Evolutionary conservation across 2,113 vertebrate genomes (phyloP).

Genomic region (Rhineura floridana): DNA sequence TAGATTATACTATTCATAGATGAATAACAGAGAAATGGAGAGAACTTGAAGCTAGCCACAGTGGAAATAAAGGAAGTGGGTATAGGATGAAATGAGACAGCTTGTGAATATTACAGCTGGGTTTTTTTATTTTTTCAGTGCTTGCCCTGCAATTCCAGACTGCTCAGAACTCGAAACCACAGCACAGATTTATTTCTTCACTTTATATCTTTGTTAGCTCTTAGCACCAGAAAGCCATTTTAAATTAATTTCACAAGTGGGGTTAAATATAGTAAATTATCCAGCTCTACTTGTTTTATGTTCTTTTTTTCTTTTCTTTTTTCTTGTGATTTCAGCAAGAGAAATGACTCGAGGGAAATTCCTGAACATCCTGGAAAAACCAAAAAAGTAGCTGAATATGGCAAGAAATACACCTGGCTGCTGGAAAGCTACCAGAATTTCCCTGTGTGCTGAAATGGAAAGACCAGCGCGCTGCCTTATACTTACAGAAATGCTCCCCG

Average conservation of each 20-base stretch:
- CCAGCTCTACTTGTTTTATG: slow-evolving; percentile 28
- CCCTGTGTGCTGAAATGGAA: slow-evolving; percentile 26
- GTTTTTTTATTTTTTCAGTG: slow-evolving; percentile 49
- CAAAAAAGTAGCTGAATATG: slow-evolving; percentile 85
- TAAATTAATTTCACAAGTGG: background rate
- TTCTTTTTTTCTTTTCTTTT: slow-evolving; percentile 19
- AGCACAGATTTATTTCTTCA: slow-evolving; percentile 26
- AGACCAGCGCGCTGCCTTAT: slow-evolving; percentile 22
- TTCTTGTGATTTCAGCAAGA: slow-evolving; percentile 85
- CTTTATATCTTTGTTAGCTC: slow-evolving; percentile 10
- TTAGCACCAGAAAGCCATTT: slow-evolving; percentile 32
- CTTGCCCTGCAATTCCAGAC: slow-evolving; percentile 40
- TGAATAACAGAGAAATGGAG: slow-evolving; percentile 23
- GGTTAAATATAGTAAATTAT: slow-evolving; percentile 48
- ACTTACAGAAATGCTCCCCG: slow-evolving; percentile 52
- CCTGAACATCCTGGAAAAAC: slow-evolving; percentile 96
- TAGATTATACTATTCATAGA: slow-evolving; percentile 61
- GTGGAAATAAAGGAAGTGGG: slow-evolving; percentile 49
- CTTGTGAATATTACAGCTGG: slow-evolving; percentile 51
- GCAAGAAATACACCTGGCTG: slow-evolving; percentile 20
- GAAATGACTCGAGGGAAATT: slow-evolving; percentile 99
- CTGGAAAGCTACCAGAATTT: slow-evolving; percentile 49
- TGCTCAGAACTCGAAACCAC: slow-evolving; percentile 27
- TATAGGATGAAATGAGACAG: slow-evolving; percentile 60
- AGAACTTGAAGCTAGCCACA: slow-evolving; percentile 35